Conservation (phyloP, 2,888 invertebrate species). For the Microplitis deprimator region DNA sequence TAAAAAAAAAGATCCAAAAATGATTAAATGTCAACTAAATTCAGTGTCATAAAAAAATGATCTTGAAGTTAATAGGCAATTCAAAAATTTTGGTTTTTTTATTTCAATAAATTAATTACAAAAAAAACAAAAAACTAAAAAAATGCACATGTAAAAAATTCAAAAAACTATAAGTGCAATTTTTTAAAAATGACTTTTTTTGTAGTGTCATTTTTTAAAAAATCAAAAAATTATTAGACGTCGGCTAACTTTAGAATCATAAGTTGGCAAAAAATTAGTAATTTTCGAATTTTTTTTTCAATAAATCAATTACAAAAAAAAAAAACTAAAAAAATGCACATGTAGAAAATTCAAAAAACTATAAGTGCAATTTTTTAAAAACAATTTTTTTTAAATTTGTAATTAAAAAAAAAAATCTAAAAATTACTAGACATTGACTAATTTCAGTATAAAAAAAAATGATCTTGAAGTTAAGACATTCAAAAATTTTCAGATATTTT, state of each 20-base stretch:
- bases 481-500: neutral
- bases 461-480: no score
- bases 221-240: no score
- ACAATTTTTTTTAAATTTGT: neutral
- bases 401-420: no score
- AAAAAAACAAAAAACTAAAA: neutral
- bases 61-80: neutral
- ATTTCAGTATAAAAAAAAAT: neutral
- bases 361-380: neutral
- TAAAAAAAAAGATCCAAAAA: neutral
- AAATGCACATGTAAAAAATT: no score
- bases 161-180: no score
- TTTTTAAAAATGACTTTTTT: no score
- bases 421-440: neutral
- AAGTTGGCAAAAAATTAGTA: no score
- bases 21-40: neutral
- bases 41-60: neutral
- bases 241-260: no score
- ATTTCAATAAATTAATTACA: neutral
- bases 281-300: no score
- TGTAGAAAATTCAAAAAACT: neutral
- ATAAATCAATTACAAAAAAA: no score
- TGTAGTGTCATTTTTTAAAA: no score
- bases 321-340: no score
- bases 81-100: neutral